A percentile compares a stretch with the other conserved stretches of the same genome.
These are phyloP conservation scores for Maniola jurtina DNA, from an alignment of 1,140 invertebrate species.

Conservation along the genomic window DNA sequence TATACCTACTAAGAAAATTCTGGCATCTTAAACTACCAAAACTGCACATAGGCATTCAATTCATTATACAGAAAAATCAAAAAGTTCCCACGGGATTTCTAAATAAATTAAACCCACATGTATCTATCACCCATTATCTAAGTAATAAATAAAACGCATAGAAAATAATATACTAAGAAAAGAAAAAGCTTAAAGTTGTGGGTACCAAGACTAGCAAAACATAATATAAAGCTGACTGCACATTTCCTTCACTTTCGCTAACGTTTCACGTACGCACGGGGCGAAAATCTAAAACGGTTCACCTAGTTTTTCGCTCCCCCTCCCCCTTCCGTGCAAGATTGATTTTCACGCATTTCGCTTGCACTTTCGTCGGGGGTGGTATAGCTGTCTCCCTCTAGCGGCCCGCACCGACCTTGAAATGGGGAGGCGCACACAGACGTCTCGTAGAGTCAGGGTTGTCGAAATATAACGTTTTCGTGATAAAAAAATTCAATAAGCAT, in stretches of 20 bases:
- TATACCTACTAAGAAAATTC: too few relatives aligned
- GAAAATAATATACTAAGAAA: too few relatives aligned
- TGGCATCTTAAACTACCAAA: too few relatives aligned
- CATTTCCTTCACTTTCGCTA: conserved; percentile 20
- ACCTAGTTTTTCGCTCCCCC: conserved; percentile 69
- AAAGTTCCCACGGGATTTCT: too few relatives aligned
- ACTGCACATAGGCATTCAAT: too few relatives aligned
- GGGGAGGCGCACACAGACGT: conserved; percentile 54
- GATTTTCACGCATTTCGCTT: conserved; percentile 73
- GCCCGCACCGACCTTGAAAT: conserved; percentile 65
- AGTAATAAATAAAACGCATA: too few relatives aligned
- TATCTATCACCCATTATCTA: too few relatives aligned
- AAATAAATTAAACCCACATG: too few relatives aligned
- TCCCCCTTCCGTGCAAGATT: conserved; percentile 64
- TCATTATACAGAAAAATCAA: too few relatives aligned
- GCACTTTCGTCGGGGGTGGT: conserved; percentile 64
- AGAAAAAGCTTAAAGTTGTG: too few relatives aligned
- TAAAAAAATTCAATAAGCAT: too few relatives aligned
- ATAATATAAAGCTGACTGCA: conserved; percentile 19
- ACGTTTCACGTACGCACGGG: conserved; percentile 27
- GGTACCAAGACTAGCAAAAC: neutral
- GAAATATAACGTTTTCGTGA: neutral
- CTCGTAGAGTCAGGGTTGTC: conserved; percentile 39
- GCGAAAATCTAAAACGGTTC: conserved; percentile 46
- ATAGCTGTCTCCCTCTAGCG: conserved; percentile 47